Base-by-base conservation (phyloP, 2,113 vertebrate genomes). In the Paralichthys olivaceus region DNA sequence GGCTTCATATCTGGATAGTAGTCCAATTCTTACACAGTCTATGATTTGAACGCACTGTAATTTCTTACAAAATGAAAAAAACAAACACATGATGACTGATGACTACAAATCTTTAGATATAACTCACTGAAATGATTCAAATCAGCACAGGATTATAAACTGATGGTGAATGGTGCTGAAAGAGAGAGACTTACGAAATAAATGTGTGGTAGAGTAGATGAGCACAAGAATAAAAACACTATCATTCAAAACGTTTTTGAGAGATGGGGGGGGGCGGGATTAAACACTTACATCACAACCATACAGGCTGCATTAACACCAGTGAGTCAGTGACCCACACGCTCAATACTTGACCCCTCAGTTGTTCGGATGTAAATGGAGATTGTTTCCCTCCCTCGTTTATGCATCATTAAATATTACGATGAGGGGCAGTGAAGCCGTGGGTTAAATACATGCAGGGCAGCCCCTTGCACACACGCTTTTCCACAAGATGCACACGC, bases 301-400 rank as follows among this genome's bases (percentile, higher is more conserved):
- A 49, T 7, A 49, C 43, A 45, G 19, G 47, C 47, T 15, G 12
- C 40, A 43, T 14, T 43, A 43, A 43, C 13, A 15, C 14, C 40
- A 43, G 40, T 43, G 40, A 43, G 40, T 43, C 47, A 49, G 47
- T 49, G 19, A 53, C 66, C 55, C 0, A 6, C 51, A 32, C 53
- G 25, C 56, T 64, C 29, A 59, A 23, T 51, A 17, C 57, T 34
- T 63, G 72, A 83, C 65, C 69, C 54, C 23, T 14, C 53, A 3
- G 17, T 59, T 55, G 25, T 15, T 37, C 4, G 6, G 20, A 75
- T 69, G 40, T 57, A 69, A 80, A 83, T 45, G 34, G 19, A 76
- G 59, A 73, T 55, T 26, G 45, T 83, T 80, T 67, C 23, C 32
- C 61, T 74, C 11, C 37, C 34, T 51, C 61, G 37, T 59, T 71